These are phyloP conservation scores for Chrysolina americana DNA, from an alignment of 2,888 invertebrate genomes.

Conservation along the genomic window DNA sequence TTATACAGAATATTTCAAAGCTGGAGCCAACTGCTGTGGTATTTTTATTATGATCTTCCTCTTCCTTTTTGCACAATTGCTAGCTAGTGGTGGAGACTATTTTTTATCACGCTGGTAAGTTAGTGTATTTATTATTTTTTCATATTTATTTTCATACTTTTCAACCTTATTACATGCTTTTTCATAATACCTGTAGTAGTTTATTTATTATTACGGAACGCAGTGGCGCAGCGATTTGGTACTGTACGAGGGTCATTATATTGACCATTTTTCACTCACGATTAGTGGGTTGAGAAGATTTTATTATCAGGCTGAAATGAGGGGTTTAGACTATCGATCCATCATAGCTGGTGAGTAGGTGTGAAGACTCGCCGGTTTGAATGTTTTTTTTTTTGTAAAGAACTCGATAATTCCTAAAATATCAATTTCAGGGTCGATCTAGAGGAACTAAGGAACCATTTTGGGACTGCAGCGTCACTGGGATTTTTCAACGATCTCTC, in stretches of 20 bases:
- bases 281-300: too few relatives aligned
- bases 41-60: slow-evolving; percentile 71
- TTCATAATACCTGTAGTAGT: too few relatives aligned
- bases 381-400: too few relatives aligned
- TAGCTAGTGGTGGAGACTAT: slow-evolving; percentile 66
- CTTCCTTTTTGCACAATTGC: slow-evolving; percentile 72
- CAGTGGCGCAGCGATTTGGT: too few relatives aligned
- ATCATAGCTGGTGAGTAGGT: too few relatives aligned
- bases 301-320: too few relatives aligned
- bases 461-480: slow-evolving; percentile 43
- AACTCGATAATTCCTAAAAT: not conserved
- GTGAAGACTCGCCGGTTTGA: too few relatives aligned
- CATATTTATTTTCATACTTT: slow-evolving; percentile 15
- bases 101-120: slow-evolving; percentile 63
- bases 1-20: slow-evolving; percentile 73
- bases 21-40: slow-evolving; percentile 72
- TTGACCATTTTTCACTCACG: too few relatives aligned
- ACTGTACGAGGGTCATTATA: too few relatives aligned
- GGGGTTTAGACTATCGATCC: too few relatives aligned
- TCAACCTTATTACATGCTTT: not conserved
- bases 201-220: too few relatives aligned
- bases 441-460: slow-evolving; percentile 54
- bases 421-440: slow-evolving; percentile 57
- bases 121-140: slow-evolving; percentile 12
- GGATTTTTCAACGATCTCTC: slow-evolving; percentile 52